These are phyloP conservation scores for Anastrepha obliqua DNA, from an alignment of 1,140 invertebrate genomes.

Conservation along the genomic window DNA sequence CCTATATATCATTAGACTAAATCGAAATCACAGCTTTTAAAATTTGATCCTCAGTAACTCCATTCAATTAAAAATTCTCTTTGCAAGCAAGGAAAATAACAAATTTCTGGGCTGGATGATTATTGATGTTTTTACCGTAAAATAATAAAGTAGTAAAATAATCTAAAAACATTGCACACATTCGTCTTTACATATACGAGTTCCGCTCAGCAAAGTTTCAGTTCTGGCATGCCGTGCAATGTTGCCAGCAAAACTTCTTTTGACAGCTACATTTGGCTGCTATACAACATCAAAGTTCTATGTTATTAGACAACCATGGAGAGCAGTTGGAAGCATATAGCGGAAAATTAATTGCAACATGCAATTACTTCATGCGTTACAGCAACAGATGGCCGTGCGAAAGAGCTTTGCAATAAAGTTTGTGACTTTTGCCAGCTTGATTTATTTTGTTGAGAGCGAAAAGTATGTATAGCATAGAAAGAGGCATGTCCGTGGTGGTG, in stretches of 20 bases:
- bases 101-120: no score
- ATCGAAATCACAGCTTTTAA: no score
- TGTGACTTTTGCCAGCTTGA: conserved; percentile 28
- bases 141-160: no score
- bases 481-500: background rate
- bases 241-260: conserved; percentile 2
- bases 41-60: no score
- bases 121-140: no score
- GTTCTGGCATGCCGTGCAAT: background rate
- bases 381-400: conserved; percentile 13
- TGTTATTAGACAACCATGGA: background rate
- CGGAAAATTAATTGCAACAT: conserved; percentile 46
- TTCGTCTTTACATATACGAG: background rate
- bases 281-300: conserved; percentile 4
- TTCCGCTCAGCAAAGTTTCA: background rate
- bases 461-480: background rate
- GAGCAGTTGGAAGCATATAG: conserved; percentile 22
- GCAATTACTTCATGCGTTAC: conserved; percentile 42
- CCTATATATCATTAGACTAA: no score
- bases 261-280: conserved; percentile 20
- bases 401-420: conserved; percentile 13
- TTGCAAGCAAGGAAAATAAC: no score
- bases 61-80: no score
- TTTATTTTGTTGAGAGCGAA: background rate
- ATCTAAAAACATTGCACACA: no score